Base-by-base conservation (phyloP, 2,797 vertebrate species). In the Sorex maritimensis region DNA sequence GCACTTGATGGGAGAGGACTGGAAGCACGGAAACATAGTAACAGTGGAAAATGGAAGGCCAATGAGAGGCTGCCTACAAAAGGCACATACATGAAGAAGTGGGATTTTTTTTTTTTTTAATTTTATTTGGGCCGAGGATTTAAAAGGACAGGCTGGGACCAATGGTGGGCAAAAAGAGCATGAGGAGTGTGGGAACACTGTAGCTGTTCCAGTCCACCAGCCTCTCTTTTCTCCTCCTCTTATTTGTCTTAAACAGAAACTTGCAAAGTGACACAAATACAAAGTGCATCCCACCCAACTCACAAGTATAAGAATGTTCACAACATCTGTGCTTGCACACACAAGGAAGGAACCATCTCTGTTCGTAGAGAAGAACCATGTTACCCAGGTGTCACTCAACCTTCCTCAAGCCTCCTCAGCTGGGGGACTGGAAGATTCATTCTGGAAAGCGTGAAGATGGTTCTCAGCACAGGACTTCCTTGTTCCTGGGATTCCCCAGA, bases 1-100 rank as follows among this genome's bases (percentile, higher is more conserved):
- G 7, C 52, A 13, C 44, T 88, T 95, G 88, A 30, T 81, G 74
- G 92, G 19, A 14, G 73, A 21, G 58, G 58, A 80, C 58, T 28
- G 24, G 15, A 12, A 21, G 2, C 49, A 52, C 24, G 58, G 5
- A 96, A 96, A 91, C 58, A 5, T 0, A 75, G n/a, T 69, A 0
- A 0, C 55, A 30, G 13, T 58, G 86, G 46, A 21, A 72, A 96
- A 69, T 14, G 41, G 44, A 58, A 52, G 77, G 46, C 55, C 93
- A 58, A 30, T 34, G n/a, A 73, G 1, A 95, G 61, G 63, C 4
- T 38, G 3, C 1, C 1, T 30, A 77, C 34, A 84, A 6, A 23
- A 58, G 65, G 44, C 30, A 7, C 30, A 34, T 90, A 61, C 65
- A 30, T 30, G 55, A 77, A 55, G 0, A 77, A 55, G 0, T 26